Evolutionary conservation across 2,113 vertebrate genomes (phyloP).

Genomic region (Trematocara nigrifrons): DNA sequence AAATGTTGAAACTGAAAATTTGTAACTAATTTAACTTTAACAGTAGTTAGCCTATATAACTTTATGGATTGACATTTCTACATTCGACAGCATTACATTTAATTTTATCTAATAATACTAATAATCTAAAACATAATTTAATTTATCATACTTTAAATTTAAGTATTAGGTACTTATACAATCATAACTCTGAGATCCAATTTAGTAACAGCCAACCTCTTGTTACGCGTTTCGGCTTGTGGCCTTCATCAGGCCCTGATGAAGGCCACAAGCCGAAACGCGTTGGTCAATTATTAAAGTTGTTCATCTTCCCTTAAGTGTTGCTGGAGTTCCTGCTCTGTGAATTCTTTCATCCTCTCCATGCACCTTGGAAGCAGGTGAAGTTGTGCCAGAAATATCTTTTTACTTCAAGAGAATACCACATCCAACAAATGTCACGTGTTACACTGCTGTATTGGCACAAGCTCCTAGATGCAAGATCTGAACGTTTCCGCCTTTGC

Average conservation of each 20-base stretch:
- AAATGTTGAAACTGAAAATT: not conserved
- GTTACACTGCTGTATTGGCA: not conserved
- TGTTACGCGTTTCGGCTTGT: too few relatives aligned
- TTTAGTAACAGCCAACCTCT: not conserved
- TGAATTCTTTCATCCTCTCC: too few relatives aligned
- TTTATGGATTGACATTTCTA: not conserved
- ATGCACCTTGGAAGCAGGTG: too few relatives aligned
- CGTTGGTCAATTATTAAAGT: too few relatives aligned
- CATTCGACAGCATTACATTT: not conserved
- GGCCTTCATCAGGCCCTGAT: too few relatives aligned
- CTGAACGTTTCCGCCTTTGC: not conserved
- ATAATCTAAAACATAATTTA: not conserved
- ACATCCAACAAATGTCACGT: not conserved
- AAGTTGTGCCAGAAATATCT: too few relatives aligned
- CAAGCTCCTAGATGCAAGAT: not conserved
- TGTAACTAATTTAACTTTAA: not conserved
- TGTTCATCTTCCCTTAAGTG: too few relatives aligned
- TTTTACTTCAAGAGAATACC: not conserved
- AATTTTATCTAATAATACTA: not conserved
- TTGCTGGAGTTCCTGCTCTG: too few relatives aligned
- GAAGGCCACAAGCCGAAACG: too few relatives aligned
- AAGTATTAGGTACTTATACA: not conserved
- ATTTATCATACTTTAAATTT: not conserved
- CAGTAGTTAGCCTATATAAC: not conserved
- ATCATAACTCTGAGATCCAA: not conserved